Percentiles rank a stretch among this genome's conserved stretches.
phyloP scores from a whole-genome alignment of 1,140 invertebrate genomes.

The Bombus breviceps region DNA sequence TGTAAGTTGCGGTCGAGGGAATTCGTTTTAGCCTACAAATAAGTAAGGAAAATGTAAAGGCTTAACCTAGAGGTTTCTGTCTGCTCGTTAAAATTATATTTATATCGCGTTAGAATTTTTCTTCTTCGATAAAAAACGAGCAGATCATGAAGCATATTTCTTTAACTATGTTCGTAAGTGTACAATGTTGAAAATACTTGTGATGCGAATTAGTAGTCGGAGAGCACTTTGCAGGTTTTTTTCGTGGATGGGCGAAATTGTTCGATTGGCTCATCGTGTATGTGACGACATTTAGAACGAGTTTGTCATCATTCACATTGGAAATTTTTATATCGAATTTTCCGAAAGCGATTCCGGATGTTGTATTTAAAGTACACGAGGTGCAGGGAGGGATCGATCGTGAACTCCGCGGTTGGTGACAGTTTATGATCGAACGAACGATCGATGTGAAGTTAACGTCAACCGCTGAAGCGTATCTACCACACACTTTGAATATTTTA shows the following conservation, averaged over 20 bases:
- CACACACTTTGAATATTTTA: not conserved
- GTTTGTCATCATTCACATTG: constrained; percentile 50
- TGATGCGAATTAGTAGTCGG: constrained; percentile 16
- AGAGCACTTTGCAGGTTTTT: constrained; percentile 52
- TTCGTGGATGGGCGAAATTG: constrained; percentile 27
- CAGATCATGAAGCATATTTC: not conserved
- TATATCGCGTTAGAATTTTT: too few relatives aligned
- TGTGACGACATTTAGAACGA: constrained; percentile 35
- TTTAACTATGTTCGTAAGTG: not conserved
- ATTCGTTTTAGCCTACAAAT: constrained; percentile 43
- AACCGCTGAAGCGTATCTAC: not conserved
- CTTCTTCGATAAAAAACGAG: not conserved
- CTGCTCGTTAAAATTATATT: not conserved
- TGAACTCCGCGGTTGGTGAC: constrained; percentile 25
- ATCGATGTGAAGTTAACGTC: constrained; percentile 21
- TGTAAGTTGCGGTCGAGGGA: constrained; percentile 44
- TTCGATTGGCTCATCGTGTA: constrained; percentile 60
- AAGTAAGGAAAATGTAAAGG: not conserved
- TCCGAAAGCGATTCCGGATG: constrained; percentile 27
- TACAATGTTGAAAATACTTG: constrained; percentile 54
- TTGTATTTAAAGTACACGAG: constrained; percentile 41
- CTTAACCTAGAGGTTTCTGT: not conserved
- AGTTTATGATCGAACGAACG: constrained; percentile 19
- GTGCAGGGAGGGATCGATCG: constrained; percentile 8
- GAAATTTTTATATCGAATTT: constrained; percentile 57